phyloP scores from a whole-genome alignment of 2,113 vertebrate genomes.

The Tragelaphus imberbis region DNA sequence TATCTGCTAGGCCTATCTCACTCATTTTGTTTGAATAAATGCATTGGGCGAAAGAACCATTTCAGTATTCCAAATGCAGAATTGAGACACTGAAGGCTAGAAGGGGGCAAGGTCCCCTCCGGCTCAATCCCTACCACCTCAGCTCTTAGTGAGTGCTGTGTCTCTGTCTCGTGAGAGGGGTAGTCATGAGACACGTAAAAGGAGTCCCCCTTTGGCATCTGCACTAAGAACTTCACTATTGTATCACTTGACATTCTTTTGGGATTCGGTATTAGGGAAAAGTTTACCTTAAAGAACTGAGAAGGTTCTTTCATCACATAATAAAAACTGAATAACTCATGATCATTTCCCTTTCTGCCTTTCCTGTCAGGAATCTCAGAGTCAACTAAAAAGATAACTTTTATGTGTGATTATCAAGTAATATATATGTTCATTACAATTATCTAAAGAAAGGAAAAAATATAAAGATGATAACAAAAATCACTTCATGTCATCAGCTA shows the following conservation, averaged over 20 bases:
- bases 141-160: rapidly evolving
- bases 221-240: neutral
- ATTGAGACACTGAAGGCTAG: neutral
- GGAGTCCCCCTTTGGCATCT: neutral
- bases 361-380: neutral
- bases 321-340: neutral
- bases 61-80: neutral
- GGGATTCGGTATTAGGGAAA: neutral
- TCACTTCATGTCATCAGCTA: neutral
- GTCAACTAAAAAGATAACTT: neutral
- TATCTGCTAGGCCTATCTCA: neutral
- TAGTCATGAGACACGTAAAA: neutral
- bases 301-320: neutral
- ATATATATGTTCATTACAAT: neutral
- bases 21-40: neutral
- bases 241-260: neutral
- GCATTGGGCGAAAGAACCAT: neutral
- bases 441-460: neutral
- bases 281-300: neutral
- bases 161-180: neutral
- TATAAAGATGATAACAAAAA: neutral
- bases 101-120: neutral
- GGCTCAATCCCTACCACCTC: neutral
- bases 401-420: neutral
- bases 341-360: neutral